Percentiles rank a stretch among this genome's conserved stretches.
Evolutionary conservation across 2,888 invertebrate species (phyloP).

Genomic region (Opisthograptis luteolata): DNA sequence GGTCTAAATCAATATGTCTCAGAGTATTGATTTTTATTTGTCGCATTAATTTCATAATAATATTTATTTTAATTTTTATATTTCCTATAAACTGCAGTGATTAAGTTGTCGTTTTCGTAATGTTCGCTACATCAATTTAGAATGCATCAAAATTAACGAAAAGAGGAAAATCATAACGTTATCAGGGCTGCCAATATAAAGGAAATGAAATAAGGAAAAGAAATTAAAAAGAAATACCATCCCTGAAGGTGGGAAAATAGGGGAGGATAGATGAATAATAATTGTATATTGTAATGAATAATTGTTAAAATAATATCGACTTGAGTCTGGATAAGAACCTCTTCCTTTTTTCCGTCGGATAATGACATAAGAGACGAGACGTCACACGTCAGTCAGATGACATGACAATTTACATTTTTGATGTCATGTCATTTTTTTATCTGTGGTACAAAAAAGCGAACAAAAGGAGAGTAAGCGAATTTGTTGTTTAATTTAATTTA

Average conservation of each 20-base stretch:
- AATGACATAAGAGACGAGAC: too few relatives aligned
- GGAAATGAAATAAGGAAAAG: slow-evolving; percentile 20
- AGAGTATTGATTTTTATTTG: slow-evolving; percentile 3
- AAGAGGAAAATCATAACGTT: slow-evolving; percentile 38
- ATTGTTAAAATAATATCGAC: too few relatives aligned
- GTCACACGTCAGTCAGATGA: too few relatives aligned
- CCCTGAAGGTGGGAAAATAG: too few relatives aligned
- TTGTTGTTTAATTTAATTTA: slow-evolving; percentile 2
- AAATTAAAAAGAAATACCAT: too few relatives aligned
- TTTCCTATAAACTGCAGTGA: too few relatives aligned
- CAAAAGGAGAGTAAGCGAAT: slow-evolving; percentile 1
- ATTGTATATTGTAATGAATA: too few relatives aligned
- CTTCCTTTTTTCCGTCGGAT: too few relatives aligned
- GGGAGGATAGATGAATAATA: too few relatives aligned
- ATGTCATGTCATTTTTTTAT: background rate
- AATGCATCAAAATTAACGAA: background rate
- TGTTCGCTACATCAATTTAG: background rate
- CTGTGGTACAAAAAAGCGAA: background rate
- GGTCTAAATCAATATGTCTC: slow-evolving; percentile 1
- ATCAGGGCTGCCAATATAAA: slow-evolving; percentile 40
- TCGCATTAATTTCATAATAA: background rate
- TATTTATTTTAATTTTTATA: background rate
- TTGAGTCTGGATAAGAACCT: too few relatives aligned
- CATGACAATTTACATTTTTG: too few relatives aligned
- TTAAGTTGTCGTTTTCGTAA: background rate